Evolutionary conservation across 2,797 vertebrate genomes (phyloP).

Genomic region (Scleropages formosus): DNA sequence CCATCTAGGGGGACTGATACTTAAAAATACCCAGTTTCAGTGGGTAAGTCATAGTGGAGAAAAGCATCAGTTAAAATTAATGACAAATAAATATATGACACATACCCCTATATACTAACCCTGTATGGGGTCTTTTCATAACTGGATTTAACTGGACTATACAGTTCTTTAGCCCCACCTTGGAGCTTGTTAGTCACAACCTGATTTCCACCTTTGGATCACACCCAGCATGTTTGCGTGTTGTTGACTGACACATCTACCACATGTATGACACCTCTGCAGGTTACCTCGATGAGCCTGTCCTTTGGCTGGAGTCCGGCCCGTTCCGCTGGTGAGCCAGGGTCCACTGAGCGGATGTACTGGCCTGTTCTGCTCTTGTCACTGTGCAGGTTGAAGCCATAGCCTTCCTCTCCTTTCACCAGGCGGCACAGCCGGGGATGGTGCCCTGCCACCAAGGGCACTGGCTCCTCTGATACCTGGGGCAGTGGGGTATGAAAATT

Average conservation of each 20-base stretch:
- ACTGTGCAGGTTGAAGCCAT: slow-evolving; percentile 92
- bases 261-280: not conserved
- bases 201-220: not conserved
- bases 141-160: no score
- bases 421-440: slow-evolving; percentile 85
- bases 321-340: slow-evolving; percentile 73
- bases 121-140: no score
- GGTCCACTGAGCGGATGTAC: slow-evolving; percentile 87
- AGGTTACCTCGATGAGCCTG: slow-evolving; percentile 64
- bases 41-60: no score
- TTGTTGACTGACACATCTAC: no score
- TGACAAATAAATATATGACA: no score
- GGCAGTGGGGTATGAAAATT: not conserved
- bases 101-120: no score
- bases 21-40: no score
- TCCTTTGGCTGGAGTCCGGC: slow-evolving; percentile 82
- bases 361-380: slow-evolving; percentile 82
- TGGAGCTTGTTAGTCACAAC: no score
- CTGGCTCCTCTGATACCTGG: slow-evolving; percentile 1
- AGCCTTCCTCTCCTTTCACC: slow-evolving; percentile 76
- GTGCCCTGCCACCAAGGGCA: slow-evolving; percentile 56
- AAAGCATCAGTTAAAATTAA: no score
- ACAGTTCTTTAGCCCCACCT: no score
- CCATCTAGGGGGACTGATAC: no score
- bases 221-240: not conserved